Conservation (phyloP, 92 coral and sea anemone species). For the Blastomussa wellsi region DNA sequence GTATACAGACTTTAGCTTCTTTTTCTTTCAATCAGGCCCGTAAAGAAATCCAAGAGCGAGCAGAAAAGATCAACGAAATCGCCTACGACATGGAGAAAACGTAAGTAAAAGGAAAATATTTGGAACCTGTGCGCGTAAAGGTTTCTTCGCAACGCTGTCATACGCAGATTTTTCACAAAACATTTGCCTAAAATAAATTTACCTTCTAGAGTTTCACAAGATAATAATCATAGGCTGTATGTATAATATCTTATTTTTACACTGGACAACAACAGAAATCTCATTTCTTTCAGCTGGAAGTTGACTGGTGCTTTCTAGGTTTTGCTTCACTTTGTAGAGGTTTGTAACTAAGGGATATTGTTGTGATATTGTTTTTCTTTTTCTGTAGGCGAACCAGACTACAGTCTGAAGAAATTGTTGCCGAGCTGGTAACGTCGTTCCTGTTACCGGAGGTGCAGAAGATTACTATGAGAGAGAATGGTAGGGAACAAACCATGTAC, state of each 20-base stretch:
- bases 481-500: constrained; percentile 49
- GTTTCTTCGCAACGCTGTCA: no score
- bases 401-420: constrained; percentile 97
- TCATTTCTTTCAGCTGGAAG: neutral
- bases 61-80: constrained; percentile 91
- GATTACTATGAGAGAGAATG: constrained; percentile 95
- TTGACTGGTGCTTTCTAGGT: neutral
- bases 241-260: neutral
- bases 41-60: constrained; percentile 90
- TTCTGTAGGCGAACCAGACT: constrained; percentile 76
- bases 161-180: no score
- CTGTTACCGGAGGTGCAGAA: constrained; percentile 95
- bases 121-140: neutral
- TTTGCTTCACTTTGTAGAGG: neutral
- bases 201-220: no score
- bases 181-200: no score
- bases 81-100: constrained; percentile 95
- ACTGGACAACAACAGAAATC: neutral
- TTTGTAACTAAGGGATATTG: neutral
- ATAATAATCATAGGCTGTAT: neutral
- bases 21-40: constrained; percentile 73
- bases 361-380: neutral
- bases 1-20: no score
- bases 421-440: constrained; percentile 91
- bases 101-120: constrained; percentile 49